Base-by-base conservation (phyloP, 1,140 invertebrate genomes). In the Halictus rubicundus region DNA sequence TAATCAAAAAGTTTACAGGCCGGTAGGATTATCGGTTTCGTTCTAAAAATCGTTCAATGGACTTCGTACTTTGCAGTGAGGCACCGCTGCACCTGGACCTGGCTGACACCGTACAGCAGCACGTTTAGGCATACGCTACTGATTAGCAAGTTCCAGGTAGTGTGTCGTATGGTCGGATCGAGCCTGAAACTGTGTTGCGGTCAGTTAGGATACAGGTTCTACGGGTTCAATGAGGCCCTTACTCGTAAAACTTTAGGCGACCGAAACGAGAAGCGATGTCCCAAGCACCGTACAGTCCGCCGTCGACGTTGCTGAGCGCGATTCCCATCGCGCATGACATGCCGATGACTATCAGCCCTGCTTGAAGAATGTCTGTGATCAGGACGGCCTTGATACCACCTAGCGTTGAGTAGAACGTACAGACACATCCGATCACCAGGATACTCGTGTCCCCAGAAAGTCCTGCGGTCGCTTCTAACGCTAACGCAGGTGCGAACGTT, bases 341-440 rank as follows among this genome's bases (percentile, higher is more conserved):
- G 93, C 78, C 94, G 92, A 75, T 63, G 90, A 96, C 96, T 96
- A 97, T 97, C 1, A 97, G 93, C 3, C 96, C 46, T 8, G 95
- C 96, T 91, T 97, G 97, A 87, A 98, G 97, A 0, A 97, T 94
- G 91, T 98, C 97, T 10, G 97, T 98, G 87, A 97, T 94, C 61
- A 98, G 92, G 1, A 98, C 97, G 7, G 97, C 97, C 91, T 98
- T 98, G 94, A 98, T 97, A 6, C 97, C 97, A 59, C 97, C 97
- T 87, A 98, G 93, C 1, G 96, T 96, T 0, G 97, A 97, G 89
- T 98, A 98, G 89, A 98, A 97, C n/a, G 96, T 97, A 90, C 97
- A 98, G 9, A 97, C 95, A 4, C 96, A 12, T 49, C 90, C 97
- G 65, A 99, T 96, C 8, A 96, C 93, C 39, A 98, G 87, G 71